Percentiles rank a stretch among this genome's conserved stretches.
phyloP scores from a whole-genome alignment of 2,888 invertebrate species.

The Phymatocera aterrima region DNA sequence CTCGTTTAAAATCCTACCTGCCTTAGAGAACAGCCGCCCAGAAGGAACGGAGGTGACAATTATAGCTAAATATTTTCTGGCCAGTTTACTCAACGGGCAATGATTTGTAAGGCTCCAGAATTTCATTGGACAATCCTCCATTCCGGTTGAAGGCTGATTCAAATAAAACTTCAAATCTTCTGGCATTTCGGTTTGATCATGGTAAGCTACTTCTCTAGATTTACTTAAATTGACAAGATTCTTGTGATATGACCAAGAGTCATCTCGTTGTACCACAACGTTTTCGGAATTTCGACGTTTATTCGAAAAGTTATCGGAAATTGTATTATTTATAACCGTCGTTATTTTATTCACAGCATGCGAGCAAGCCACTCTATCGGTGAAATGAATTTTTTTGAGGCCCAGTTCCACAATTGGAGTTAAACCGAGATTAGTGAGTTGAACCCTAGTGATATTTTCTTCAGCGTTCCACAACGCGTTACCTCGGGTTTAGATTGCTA shows the following conservation, averaged over 20 bases:
- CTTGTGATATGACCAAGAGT: slow-evolving; percentile 52
- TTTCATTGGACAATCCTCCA: slow-evolving; percentile 44
- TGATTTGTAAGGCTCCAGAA: slow-evolving; percentile 33
- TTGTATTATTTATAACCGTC: slow-evolving; percentile 17
- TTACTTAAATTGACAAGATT: slow-evolving; percentile 46
- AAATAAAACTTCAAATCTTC: slow-evolving; percentile 52
- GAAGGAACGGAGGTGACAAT: slow-evolving; percentile 48
- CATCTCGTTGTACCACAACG: slow-evolving; percentile 19
- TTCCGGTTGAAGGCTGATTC: slow-evolving; percentile 46
- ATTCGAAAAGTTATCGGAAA: neutral
- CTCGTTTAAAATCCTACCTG: slow-evolving; percentile 35
- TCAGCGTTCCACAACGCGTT: no score
- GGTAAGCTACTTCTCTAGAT: slow-evolving; percentile 41
- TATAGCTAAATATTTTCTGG: slow-evolving; percentile 46
- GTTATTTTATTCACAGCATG: slow-evolving; percentile 49
- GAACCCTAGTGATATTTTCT: no score
- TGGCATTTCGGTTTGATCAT: slow-evolving; percentile 50
- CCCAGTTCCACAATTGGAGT: no score
- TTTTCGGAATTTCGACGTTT: slow-evolving; percentile 29
- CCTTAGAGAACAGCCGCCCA: slow-evolving; percentile 48
- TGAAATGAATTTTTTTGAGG: slow-evolving; percentile 50
- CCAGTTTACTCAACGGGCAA: slow-evolving; percentile 43
- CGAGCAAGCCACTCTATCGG: slow-evolving; percentile 47
- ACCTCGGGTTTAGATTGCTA: no score
- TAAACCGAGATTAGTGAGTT: no score